Conservation (phyloP, 2,888 invertebrate species). For the Crematogaster levior region DNA sequence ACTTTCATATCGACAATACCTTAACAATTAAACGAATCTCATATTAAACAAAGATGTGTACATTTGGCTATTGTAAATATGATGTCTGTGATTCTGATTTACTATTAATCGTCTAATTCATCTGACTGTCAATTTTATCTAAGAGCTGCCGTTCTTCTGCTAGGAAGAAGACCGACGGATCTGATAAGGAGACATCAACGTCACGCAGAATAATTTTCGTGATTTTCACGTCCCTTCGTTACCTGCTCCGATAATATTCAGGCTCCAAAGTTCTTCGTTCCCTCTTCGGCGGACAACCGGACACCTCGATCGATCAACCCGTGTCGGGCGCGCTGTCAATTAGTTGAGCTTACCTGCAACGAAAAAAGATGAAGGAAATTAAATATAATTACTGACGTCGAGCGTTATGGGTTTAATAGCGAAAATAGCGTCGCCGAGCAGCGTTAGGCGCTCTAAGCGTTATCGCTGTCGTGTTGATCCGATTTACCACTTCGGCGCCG, state of each 20-base stretch:
- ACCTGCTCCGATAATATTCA: constrained; percentile 36
- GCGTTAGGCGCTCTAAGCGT: constrained; percentile 15
- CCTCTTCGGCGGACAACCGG: not conserved
- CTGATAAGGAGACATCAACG: constrained; percentile 7
- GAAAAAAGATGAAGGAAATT: constrained; percentile 51
- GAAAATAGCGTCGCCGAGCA: constrained; percentile 37
- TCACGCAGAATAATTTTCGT: constrained; percentile 23
- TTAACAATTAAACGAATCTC: not conserved
- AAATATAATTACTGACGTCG: constrained; percentile 43
- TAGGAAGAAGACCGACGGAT: not conserved
- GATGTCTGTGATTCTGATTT: not conserved
- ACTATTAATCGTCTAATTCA: constrained; percentile 7
- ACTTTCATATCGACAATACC: not conserved
- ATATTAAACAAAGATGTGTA: not conserved
- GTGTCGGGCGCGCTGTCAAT: constrained; percentile 33
- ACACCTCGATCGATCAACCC: constrained; percentile 41
- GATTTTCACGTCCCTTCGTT: constrained; percentile 32
- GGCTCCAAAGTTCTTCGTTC: constrained; percentile 3
- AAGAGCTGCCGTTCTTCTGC: not conserved
- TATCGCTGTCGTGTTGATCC: constrained; percentile 35
- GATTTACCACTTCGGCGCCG: constrained; percentile 41
- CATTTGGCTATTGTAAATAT: not conserved
- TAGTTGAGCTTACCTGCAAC: constrained; percentile 65
- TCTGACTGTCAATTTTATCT: constrained; percentile 13
- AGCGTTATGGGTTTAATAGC: constrained; percentile 31